phyloP scores from a whole-genome alignment of 2,888 invertebrate genomes.

The Conomelus anceps region DNA sequence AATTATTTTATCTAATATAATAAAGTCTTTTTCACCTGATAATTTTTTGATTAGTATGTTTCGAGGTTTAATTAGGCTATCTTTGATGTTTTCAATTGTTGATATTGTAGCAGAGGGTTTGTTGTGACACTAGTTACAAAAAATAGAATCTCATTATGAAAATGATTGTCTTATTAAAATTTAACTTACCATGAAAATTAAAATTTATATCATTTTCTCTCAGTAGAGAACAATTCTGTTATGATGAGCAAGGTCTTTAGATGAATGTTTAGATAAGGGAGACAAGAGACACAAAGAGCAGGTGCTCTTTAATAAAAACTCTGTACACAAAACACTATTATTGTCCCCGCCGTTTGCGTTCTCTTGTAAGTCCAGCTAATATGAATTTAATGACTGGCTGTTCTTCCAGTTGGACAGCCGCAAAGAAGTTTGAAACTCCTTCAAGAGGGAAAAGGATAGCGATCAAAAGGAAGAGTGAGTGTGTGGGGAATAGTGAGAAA shows the following conservation, averaged over 20 bases:
- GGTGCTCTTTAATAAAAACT: background rate
- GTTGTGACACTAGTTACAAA: too few relatives aligned
- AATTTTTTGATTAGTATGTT: too few relatives aligned
- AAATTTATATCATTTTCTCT: background rate
- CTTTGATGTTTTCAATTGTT: too few relatives aligned
- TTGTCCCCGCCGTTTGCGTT: background rate
- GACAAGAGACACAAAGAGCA: background rate
- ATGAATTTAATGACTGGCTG: background rate
- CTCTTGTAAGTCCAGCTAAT: background rate
- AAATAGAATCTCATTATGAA: background rate
- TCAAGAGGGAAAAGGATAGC: background rate
- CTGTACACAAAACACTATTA: background rate
- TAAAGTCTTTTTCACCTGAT: too few relatives aligned
- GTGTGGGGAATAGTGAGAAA: background rate
- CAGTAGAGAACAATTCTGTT: background rate
- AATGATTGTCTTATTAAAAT: too few relatives aligned
- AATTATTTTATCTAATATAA: too few relatives aligned
- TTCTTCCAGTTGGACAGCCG: background rate
- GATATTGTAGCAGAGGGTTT: too few relatives aligned
- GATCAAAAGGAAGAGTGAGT: background rate
- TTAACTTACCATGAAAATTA: background rate
- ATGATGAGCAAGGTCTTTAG: background rate
- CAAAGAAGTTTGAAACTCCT: background rate
- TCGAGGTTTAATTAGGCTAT: too few relatives aligned
- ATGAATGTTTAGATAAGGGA: background rate